phyloP scores from a whole-genome alignment of 2,888 invertebrate species.

The Drosophila trichaetosa region DNA sequence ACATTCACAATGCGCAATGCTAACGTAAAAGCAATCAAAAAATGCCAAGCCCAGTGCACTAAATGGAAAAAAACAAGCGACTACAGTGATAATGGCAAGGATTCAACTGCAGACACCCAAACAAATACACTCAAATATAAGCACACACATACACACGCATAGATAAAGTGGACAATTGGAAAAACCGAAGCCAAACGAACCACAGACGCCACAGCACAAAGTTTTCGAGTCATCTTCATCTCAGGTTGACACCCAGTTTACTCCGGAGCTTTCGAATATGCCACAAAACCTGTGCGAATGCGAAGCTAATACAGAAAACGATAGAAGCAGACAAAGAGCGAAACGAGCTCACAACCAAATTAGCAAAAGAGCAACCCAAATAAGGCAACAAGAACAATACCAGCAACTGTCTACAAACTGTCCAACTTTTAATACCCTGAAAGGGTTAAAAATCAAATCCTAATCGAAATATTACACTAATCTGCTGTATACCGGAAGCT shows the following conservation, averaged over 20 bases:
- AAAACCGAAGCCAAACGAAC: slow-evolving; percentile 45
- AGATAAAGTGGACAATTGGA: slow-evolving; percentile 50
- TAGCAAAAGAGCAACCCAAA: slow-evolving; percentile 72
- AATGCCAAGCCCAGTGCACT: slow-evolving; percentile 64
- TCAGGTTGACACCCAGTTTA: slow-evolving; percentile 74
- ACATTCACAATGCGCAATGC: slow-evolving; percentile 56
- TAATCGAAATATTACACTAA: neutral
- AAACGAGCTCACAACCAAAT: slow-evolving; percentile 74
- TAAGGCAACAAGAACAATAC: slow-evolving; percentile 46
- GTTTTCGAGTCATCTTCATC: slow-evolving; percentile 55
- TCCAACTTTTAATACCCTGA: slow-evolving; percentile 3
- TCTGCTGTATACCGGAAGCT: neutral
- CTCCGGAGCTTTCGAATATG: slow-evolving; percentile 48
- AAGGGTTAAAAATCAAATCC: neutral
- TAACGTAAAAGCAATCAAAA: slow-evolving; percentile 77
- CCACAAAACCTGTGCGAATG: slow-evolving; percentile 52
- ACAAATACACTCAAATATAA: neutral
- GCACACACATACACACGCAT: neutral
- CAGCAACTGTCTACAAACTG: neutral
- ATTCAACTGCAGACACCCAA: slow-evolving; percentile 10
- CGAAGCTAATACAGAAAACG: slow-evolving; percentile 48
- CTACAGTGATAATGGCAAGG: slow-evolving; percentile 64
- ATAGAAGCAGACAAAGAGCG: slow-evolving; percentile 24
- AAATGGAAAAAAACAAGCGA: slow-evolving; percentile 8
- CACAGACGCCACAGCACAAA: slow-evolving; percentile 42